Evolutionary conservation across 1,140 invertebrate species (phyloP), one percentile per base, ranked within the genome.

Genomic region (Bemisia tabaci): DNA sequence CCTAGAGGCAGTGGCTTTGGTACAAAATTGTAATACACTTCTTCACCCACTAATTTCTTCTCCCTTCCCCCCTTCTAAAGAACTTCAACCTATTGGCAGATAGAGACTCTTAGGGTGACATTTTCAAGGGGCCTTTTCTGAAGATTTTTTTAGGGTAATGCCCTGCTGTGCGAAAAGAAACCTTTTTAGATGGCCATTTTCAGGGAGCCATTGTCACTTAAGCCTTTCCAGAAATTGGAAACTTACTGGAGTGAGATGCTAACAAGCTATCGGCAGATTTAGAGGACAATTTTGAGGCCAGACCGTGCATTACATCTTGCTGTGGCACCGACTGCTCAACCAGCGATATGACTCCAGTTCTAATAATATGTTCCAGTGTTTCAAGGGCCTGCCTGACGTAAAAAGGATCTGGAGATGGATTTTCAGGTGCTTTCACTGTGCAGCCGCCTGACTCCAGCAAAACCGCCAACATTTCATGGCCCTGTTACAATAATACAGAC

Each of bases 321-420:
- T 9, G 33, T 9, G 33, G 33, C 33, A 48, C 17, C 82, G 84
- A 85, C 68, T 85, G 84, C 59, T 80, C 79, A 17, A 83, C 83
- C 17, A 87, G 69, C 22, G 79, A 80, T 58, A 83, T 77, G 5
- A 87, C 80, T 26, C 85, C 85, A 62, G 85, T 79, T 72, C 84
- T 83, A 70, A 84, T 81, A n/a, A 87, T 79, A 72, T 87, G 84
- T 48, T 82, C 79, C 1, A 87, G 73, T 1, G 85, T 87, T 63
- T 85, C 85, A 73, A 86, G 83, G n/a, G 84, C 85, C 76, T 87
- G 84, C 75, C 87, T 84, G 0, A 87, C 82, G 68, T 84, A 85
- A 74, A 82, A 82, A 66, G 81, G 75, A 72, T 85, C 81, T 2
- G 83, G 83, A 17, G 81, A 81, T 66, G 77, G 76, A 68, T 78